Base-by-base conservation (phyloP, 2,113 vertebrate genomes). In the Jaculus jaculus region DNA sequence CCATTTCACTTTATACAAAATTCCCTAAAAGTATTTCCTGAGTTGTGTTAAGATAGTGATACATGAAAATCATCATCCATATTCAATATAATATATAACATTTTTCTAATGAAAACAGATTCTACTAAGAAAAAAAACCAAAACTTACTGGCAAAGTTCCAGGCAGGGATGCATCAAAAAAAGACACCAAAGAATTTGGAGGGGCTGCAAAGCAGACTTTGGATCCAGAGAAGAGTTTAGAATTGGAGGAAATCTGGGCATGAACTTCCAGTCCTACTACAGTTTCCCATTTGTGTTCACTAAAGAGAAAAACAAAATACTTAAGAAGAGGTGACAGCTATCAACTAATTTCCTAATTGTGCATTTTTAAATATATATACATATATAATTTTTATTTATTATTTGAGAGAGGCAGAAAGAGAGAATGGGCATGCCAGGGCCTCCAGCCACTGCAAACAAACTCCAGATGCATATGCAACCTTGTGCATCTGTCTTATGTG, bases 191-290 rank as follows among this genome's bases (percentile, higher is more conserved):
- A 83, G 99, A 99, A 97, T 99, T 99, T 23, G 99, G 99, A 94
- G 99, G 99, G 78, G 99, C 98, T 60, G 97, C 98, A 98, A 99
- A 99, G 86, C 97, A 94, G 75, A 99, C 99, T 79, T 97, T 90
- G 58, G 99, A 99, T 95, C 98, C 98, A 20, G 99, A 99, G 97
- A 99, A 99, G 75, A 99, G 98, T 95, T 99, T 99, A 71, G 99
- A 99, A 74, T 97, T 98, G 92, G 99, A 99, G 91, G 98, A 98
- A 95, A 99, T 99, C 98, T 99, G 99, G 26, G 99, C 99, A 68
- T 99, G 99, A 97, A 99, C 97, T 98, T 99, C 99, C 98, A 99
- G 95, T 79, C 99, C 99, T 51, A 99, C 99, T 74, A 99, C 99
- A 17, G 99, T 98, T 69, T 98, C 97, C 98, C 99, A 98, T 28